Conservation (phyloP, 2,888 invertebrate genomes). For the Cerastis rubricosa region DNA sequence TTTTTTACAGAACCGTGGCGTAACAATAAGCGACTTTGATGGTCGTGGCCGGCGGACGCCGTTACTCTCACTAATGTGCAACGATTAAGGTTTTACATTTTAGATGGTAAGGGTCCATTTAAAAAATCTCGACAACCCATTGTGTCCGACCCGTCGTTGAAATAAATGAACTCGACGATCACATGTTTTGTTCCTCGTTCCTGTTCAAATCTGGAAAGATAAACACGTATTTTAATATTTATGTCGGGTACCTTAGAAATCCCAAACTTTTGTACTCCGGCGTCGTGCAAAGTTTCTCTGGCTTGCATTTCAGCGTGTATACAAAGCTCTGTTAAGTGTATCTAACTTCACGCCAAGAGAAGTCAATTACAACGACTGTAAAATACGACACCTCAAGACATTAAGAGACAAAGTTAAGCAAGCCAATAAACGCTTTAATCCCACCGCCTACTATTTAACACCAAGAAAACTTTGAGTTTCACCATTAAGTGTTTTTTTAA, state of each 20-base stretch:
- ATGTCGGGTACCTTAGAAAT: constrained; percentile 40
- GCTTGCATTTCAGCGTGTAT: constrained; percentile 67
- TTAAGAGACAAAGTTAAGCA: constrained; percentile 78
- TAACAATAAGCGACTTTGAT: constrained; percentile 83
- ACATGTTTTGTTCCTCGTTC: constrained; percentile 49
- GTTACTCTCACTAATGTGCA: constrained; percentile 80
- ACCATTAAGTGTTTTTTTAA: constrained; percentile 71
- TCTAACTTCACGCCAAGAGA: constrained; percentile 72
- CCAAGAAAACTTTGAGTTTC: constrained; percentile 71
- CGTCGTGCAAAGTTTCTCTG: constrained; percentile 63
- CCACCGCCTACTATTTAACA: constrained; percentile 74
- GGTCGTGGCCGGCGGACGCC: constrained; percentile 76
- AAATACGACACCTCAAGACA: constrained; percentile 78
- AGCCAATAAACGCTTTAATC: constrained; percentile 76
- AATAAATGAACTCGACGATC: constrained; percentile 64
- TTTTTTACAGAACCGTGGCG: constrained; percentile 85
- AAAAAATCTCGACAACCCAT: constrained; percentile 67
- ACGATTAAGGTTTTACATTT: constrained; percentile 83
- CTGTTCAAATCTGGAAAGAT: constrained; percentile 51
- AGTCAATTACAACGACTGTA: constrained; percentile 79
- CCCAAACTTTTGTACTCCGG: constrained; percentile 45
- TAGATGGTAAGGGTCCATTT: constrained; percentile 72
- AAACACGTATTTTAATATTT: constrained; percentile 58
- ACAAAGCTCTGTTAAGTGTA: constrained; percentile 71
- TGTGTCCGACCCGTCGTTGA: constrained; percentile 64